Base-by-base conservation (phyloP, 2,888 invertebrate genomes). In the Bedellia somnulentella region DNA sequence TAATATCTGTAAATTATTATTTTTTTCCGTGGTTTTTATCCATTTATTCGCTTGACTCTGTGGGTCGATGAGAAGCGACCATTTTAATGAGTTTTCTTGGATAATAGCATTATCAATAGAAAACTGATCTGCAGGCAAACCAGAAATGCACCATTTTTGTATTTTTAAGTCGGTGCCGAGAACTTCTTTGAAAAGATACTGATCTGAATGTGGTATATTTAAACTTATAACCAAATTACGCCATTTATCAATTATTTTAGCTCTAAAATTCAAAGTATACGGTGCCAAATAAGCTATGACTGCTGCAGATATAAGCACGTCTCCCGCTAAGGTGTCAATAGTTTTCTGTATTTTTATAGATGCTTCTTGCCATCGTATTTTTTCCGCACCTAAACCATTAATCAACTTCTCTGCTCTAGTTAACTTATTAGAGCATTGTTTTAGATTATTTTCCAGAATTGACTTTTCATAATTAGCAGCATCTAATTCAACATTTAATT, bases 241-340 rank as follows among this genome's bases (percentile, higher is more conserved):
- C 94, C 94, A 95, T 37, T 86, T 81, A 0, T 62, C 57, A 2
- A 86, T 78, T 28, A 81, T 79, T 16, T 66, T 58, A 27, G 62
- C 57, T 47, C 88, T 77, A 41, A 84, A 83, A 11, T 81, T 78
- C 28, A 85, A 78, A 4, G 89, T 92, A 44, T 93, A 90, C 0
- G 93, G 88, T 0, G 93, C 86, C 30, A 96, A 77, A 61, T 96
- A 96, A 0, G 93, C 89, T 39, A 95, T 92, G 22, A 93, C 82
- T 10, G 90, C 94, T 49, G 87, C 87, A 0, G 93, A 91, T 17
- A 96, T 80, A 10, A 96, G 70, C 43, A 94, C 88, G 61, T 95
- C 94, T 0, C 95, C 96, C 1, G 92, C 87, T 35, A 95, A 71
- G 51, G 87, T 85, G 54, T 93, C 88, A 50, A 85, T 92, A 29